These are phyloP conservation scores for Pipa parva DNA, from an alignment of 2,113 vertebrate genomes.

Conservation along the genomic window DNA sequence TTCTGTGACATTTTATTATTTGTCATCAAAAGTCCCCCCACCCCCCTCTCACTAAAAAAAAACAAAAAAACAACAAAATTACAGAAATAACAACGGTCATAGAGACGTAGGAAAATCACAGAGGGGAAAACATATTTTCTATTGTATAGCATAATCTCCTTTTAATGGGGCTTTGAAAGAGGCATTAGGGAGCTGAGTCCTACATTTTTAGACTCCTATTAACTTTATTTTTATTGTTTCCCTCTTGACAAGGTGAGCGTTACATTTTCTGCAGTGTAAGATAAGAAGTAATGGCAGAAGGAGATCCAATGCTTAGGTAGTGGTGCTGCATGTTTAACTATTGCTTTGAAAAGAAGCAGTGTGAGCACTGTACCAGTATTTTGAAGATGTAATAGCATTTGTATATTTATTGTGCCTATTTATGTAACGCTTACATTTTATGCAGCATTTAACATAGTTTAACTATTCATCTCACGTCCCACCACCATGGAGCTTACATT, in stretches of 20 bases:
- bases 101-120: slow-evolving; percentile 17
- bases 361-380: too few species aligned
- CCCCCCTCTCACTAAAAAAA: too few species aligned
- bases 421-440: too few species aligned
- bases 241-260: slow-evolving; percentile 21
- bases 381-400: too few species aligned
- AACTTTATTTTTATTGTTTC: slow-evolving; percentile 37
- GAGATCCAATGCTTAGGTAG: not conserved
- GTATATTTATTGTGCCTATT: too few species aligned
- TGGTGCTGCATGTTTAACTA: not conserved
- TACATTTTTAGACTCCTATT: slow-evolving; percentile 20
- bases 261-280: slow-evolving; percentile 1
- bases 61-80: slow-evolving; percentile 24
- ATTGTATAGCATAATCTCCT: slow-evolving; percentile 19
- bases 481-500: too few species aligned
- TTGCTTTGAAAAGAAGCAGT: not conserved
- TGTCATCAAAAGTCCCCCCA: slow-evolving; percentile 8
- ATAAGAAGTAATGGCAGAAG: not conserved
- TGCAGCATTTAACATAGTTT: too few species aligned
- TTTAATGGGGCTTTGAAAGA: slow-evolving; percentile 34
- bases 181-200: slow-evolving; percentile 35
- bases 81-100: slow-evolving; percentile 9
- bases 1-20: slow-evolving; percentile 9
- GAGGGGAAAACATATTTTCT: slow-evolving; percentile 19
- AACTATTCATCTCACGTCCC: too few species aligned